Conservation (phyloP, 2,113 vertebrate genomes). For the Triplophysa dalaica region DNA sequence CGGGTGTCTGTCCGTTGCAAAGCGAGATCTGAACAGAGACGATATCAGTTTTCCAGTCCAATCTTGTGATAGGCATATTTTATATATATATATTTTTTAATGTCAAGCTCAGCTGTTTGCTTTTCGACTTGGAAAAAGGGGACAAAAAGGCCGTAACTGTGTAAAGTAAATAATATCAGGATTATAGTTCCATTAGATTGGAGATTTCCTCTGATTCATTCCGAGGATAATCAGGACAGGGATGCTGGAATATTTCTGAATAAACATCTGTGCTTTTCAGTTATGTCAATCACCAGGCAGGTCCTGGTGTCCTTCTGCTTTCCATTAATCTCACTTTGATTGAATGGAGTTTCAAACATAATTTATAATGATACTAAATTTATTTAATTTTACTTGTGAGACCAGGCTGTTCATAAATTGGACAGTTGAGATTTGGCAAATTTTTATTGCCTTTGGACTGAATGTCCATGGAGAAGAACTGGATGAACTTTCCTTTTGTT, state of each 20-base stretch:
- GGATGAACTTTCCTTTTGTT: neutral
- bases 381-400: no score
- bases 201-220: neutral
- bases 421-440: neutral
- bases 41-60: neutral
- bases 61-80: neutral
- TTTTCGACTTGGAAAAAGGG: neutral
- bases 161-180: neutral
- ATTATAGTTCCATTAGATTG: neutral
- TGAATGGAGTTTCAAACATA: neutral
- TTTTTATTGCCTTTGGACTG: neutral
- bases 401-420: neutral
- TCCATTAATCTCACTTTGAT: neutral
- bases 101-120: neutral
- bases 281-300: constrained; percentile 10
- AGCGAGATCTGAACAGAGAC: neutral
- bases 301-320: neutral
- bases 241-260: neutral
- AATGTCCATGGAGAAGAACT: neutral
- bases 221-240: neutral
- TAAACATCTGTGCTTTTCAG: neutral
- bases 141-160: neutral
- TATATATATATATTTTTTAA: neutral
- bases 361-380: no score
- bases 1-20: neutral